Evolutionary conservation across 1,140 invertebrate genomes (phyloP).

Genomic region (Rhizoglyphus robini): DNA sequence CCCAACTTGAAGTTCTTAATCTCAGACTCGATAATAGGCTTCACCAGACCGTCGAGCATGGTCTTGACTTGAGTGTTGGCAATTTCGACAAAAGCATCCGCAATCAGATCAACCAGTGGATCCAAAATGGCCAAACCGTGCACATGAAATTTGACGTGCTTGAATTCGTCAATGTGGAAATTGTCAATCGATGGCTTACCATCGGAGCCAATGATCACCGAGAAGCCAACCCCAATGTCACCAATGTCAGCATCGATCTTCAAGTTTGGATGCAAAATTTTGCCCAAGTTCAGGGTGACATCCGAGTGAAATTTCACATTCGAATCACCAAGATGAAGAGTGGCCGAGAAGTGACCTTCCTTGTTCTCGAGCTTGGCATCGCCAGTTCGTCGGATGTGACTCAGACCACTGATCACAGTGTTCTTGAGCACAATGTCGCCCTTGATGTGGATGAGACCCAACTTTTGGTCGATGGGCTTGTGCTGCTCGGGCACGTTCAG

Average conservation of each 20-base stretch:
- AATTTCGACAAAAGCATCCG: not conserved
- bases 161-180: constrained; percentile 15
- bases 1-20: not conserved
- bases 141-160: constrained; percentile 10
- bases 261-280: not conserved
- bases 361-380: not conserved
- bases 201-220: not conserved
- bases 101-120: not conserved
- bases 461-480: not conserved
- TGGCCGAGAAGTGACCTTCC: not conserved
- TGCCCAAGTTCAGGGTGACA: not conserved
- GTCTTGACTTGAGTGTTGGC: not conserved
- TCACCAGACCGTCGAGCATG: not conserved
- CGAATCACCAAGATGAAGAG: not conserved
- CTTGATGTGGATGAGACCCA: not conserved
- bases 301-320: not conserved
- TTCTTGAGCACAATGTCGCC: not conserved
- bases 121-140: constrained; percentile 6
- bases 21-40: not conserved
- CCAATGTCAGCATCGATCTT: constrained; percentile 14
- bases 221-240: not conserved
- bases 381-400: not conserved
- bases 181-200: not conserved
- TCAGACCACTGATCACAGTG: not conserved
- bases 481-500: not conserved